Evolutionary conservation across 2,797 vertebrate species (phyloP), one percentile per base, ranked within the genome.

Genomic region (Poeciliopsis paucimaculata): DNA sequence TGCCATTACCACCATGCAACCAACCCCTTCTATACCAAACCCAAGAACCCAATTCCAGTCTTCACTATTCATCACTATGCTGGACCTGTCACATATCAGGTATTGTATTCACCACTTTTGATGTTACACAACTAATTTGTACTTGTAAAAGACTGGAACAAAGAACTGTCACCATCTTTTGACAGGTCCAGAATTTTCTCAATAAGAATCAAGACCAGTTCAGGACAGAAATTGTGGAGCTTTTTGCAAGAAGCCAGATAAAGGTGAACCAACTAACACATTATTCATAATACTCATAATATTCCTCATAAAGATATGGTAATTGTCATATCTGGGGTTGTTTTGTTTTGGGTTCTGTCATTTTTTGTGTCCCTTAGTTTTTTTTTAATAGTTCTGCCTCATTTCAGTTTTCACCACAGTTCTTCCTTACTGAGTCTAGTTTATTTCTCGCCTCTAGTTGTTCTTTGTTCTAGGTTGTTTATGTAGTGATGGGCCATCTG

Each of bases 1-100:
- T 99, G 98, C 93, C 98, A 98, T 90, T 98, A 98, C 83, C 97
- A 98, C 89, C 97, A 98, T 47, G 93, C 94, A 5, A 94, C 94
- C 81, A 97, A 93, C 85, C 95, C 93, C 0, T 94, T 92, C 94
- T 98, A 98, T 45, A 77, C 87, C 93, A 99, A 98, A 86, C 97
- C 98, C 83, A 97, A 96, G 90, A 94, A 97, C 84, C 97, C 97
- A 46, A 89, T 98, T 85, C 97, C 98, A 39, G 95, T 97, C 73
- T 98, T 99, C 91, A 97, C 97, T 0, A 84, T 98, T 79, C 96
- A 96, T 46, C 98, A 98, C 89, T 97, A 97, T 0, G 97, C 97
- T 5, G 97, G 97, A 57, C 91, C 97, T 0, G 96, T 99, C 88
- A 98, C 97, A 18, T 99, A 98, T 86, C 97, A 98, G 97, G 98